A percentile compares a stretch with the other conserved stretches of the same genome.
Evolutionary conservation across 2,113 vertebrate genomes (phyloP).

Genomic region (Epinephelus fuscoguttatus): DNA sequence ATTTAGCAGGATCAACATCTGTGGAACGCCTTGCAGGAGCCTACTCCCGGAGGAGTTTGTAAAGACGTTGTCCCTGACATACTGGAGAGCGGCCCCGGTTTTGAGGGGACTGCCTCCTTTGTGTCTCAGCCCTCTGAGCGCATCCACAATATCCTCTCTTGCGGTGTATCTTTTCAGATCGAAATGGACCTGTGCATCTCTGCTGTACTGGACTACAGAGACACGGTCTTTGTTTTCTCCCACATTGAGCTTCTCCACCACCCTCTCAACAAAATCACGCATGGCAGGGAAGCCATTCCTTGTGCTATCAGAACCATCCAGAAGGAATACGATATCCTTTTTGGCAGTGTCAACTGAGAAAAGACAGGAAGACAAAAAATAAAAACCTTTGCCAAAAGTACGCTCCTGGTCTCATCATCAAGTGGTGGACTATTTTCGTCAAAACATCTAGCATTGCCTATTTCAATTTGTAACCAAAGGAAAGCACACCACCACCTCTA

Average conservation of each 20-base stretch:
- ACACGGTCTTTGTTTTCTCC: slow-evolving; percentile 64
- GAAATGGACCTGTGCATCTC: slow-evolving; percentile 59
- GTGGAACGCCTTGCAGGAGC: slow-evolving; percentile 74
- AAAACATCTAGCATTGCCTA: no score
- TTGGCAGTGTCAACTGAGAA: no score
- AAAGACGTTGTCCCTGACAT: slow-evolving; percentile 66
- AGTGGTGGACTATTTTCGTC: no score
- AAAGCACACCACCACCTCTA: no score
- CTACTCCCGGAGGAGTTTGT: slow-evolving; percentile 69
- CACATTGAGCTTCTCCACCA: slow-evolving; percentile 58
- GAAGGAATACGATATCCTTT: no score
- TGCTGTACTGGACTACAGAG: slow-evolving; percentile 68
- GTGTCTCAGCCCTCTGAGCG: slow-evolving; percentile 42
- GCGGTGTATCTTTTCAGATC: slow-evolving; percentile 58
- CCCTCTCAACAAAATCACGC: slow-evolving; percentile 59
- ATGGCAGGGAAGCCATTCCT: slow-evolving; percentile 64
- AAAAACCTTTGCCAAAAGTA: no score
- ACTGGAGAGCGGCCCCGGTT: slow-evolving; percentile 83
- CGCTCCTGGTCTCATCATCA: no score
- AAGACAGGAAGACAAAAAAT: no score
- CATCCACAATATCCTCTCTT: slow-evolving; percentile 61
- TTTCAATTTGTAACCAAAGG: no score
- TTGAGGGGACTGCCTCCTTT: slow-evolving; percentile 80
- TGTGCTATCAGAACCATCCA: not conserved
- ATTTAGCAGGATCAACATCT: slow-evolving; percentile 79